These are phyloP conservation scores for Symphodus melops DNA, from an alignment of 2,113 vertebrate species.

Conservation along the genomic window DNA sequence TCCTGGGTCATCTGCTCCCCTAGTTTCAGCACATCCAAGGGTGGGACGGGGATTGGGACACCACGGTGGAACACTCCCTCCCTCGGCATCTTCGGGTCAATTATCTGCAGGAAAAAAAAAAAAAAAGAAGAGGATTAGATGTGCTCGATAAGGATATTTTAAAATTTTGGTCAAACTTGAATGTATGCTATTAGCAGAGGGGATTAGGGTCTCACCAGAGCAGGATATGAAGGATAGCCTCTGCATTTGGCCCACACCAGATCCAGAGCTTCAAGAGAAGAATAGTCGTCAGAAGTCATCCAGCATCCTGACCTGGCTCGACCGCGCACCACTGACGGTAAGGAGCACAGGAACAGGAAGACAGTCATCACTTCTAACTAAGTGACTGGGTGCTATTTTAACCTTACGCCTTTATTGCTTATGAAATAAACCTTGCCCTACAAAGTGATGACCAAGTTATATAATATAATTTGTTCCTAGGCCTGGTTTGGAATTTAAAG, in stretches of 20 bases:
- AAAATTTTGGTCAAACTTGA: background rate
- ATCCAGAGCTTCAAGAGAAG: conserved; percentile 93
- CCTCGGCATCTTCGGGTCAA: conserved; percentile 98
- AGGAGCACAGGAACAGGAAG: conserved; percentile 30
- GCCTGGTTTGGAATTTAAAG: background rate
- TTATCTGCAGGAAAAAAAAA: conserved; percentile 86
- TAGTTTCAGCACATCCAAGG: conserved; percentile 95
- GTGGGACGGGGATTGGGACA: conserved; percentile 96
- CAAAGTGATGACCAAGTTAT: background rate
- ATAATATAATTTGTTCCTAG: background rate
- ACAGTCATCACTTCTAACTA: background rate
- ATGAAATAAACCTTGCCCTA: background rate
- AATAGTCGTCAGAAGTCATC: conserved; percentile 95
- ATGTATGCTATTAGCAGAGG: background rate
- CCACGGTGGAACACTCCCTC: conserved; percentile 98
- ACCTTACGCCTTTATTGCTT: background rate
- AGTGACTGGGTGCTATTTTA: too few relatives aligned
- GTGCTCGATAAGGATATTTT: background rate
- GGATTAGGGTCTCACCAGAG: conserved; percentile 86
- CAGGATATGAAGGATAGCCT: conserved; percentile 97
- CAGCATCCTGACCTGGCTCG: conserved; percentile 89
- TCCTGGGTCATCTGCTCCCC: conserved; percentile 99
- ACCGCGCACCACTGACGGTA: conserved; percentile 89
- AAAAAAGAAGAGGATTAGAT: conserved; percentile 2
- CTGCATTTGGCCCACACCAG: conserved; percentile 99